Conservation (phyloP, 1,140 invertebrate species). For the Sesamia nonagrioides region DNA sequence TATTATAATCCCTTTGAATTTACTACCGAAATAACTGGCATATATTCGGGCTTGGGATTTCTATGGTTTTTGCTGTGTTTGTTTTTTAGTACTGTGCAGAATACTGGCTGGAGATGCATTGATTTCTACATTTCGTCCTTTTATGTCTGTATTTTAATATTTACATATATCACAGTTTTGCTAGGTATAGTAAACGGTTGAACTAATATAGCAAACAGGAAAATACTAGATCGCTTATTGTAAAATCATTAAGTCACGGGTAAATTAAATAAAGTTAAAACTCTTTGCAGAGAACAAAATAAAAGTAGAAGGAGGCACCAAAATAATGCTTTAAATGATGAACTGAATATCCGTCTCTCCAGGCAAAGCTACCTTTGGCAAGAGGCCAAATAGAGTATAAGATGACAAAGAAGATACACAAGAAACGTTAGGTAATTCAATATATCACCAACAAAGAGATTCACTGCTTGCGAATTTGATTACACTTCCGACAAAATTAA, state of each 20-base stretch:
- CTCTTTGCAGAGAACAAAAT: neutral
- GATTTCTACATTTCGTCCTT: no score
- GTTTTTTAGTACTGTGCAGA: neutral
- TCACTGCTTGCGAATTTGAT: slow-evolving; percentile 23
- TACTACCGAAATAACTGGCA: slow-evolving; percentile 40
- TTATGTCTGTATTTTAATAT: no score
- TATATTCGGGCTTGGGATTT: slow-evolving; percentile 12
- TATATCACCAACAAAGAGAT: slow-evolving; percentile 29
- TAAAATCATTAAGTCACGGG: no score
- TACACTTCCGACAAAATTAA: slow-evolving; percentile 39
- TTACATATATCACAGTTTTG: no score
- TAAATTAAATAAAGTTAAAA: no score
- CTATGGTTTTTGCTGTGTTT: neutral
- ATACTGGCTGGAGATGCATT: no score
- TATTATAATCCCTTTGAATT: slow-evolving; percentile 51
- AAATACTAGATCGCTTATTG: no score
- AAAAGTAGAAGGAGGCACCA: neutral
- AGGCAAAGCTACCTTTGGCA: slow-evolving; percentile 10
- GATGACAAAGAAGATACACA: slow-evolving; percentile 17
- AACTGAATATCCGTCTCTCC: slow-evolving; percentile 28
- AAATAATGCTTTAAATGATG: slow-evolving; percentile 1
- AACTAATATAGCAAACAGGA: no score
- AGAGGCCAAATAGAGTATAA: slow-evolving; percentile 25
- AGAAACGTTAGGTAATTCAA: slow-evolving; percentile 30
- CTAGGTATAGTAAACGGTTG: no score